Evolutionary conservation across 2,797 vertebrate genomes (phyloP), one percentile per base, ranked within the genome.

Genomic region (Podarcis siculus): DNA sequence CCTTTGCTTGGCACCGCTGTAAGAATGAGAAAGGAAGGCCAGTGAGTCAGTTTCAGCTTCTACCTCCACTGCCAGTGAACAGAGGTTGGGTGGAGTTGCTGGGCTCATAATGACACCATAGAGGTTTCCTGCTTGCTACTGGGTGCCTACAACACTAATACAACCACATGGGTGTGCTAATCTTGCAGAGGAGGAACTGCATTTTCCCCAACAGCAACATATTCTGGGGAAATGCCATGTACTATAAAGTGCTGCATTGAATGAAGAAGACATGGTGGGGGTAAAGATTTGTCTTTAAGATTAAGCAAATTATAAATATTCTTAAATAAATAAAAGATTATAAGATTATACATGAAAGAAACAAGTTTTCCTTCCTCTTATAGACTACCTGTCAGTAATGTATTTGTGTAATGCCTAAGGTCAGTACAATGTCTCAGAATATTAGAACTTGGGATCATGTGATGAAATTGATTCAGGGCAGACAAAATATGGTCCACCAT

Each of bases 1-100:
- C 99, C 95, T 99, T 99, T 66, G 99, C 99, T 94, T 99, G 99
- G 95, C 99, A 99, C 79, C 98, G 97, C 99, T 99, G 89, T 2
- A 87, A 39, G 39, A 0, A 21, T 1, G 0, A n/a, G 19, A 64
- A 64, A 32, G 37, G 6, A 58, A 86, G 67, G 42, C 66, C 2
- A 0, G 27, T 0, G 21, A 12, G 1, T 61, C 13, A 0, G 8
- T 0, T 0, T 19, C 30, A 81, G 75, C 35, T 32, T 66, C 0
- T 4, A 3, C 0, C 21, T 1, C 45, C 15, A 8, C 49, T 49
- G 49, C 49, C 49, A 49, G 49, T 15, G 49, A 55, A 55, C 49
- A 55, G 49, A 55, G 49, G 13, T 55, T 0, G 25, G 76, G 49
- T 12, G 42, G 2, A n/a, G 4, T 23, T 64, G 35, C 13, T 67